Evolutionary conservation across 1,140 invertebrate species (phyloP), one percentile per base, ranked within the genome.

Genomic region (Coenobita brevimanus): DNA sequence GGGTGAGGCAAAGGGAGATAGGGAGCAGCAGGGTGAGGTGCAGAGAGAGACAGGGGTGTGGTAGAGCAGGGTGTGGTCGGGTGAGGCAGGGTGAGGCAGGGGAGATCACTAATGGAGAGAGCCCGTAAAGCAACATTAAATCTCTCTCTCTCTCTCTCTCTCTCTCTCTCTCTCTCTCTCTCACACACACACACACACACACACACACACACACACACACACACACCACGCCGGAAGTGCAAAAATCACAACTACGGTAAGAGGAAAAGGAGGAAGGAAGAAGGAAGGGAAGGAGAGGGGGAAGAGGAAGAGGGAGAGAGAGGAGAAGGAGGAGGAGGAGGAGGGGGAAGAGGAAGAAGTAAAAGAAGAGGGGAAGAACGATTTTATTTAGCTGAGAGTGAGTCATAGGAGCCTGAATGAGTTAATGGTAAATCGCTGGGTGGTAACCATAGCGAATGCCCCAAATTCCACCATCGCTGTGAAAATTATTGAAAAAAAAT

Each of bases 211-310:
- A n/a, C n/a, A n/a, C n/a, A n/a, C n/a, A n/a, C n/a, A n/a, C n/a
- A n/a, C n/a, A n/a, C n/a, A n/a, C 67, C 67, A 75, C 73, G 83
- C 60, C 83, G 83, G 79, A 79, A 73, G 79, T 79, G 83, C 79
- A 75, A 73, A 79, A 73, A 86, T 86, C 83, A 46, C 38, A 62
- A 75, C 82, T 46, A 24, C 36, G n/a, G 60, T 30, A 30, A n/a
- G 60, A 30, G 60, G 60, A 64, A 30, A 64, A 30, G 10, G 1
- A 10, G 15, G 10, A 10, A 21, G 8, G 60, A 21, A 73, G 69
- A 0, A 1, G 15, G 60, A 30, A n/a, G 30, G 30, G 30, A 24
- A 24, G 54, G n/a, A 64, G 30, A n/a, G n/a, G n/a, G 60, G 30
- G n/a, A 24, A 24, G 60, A 64, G 60, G 60, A 30, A 30, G 30